Evolutionary conservation across 2,797 vertebrate genomes (phyloP), one percentile per base, ranked within the genome.

Genomic region (Columba guinea): DNA sequence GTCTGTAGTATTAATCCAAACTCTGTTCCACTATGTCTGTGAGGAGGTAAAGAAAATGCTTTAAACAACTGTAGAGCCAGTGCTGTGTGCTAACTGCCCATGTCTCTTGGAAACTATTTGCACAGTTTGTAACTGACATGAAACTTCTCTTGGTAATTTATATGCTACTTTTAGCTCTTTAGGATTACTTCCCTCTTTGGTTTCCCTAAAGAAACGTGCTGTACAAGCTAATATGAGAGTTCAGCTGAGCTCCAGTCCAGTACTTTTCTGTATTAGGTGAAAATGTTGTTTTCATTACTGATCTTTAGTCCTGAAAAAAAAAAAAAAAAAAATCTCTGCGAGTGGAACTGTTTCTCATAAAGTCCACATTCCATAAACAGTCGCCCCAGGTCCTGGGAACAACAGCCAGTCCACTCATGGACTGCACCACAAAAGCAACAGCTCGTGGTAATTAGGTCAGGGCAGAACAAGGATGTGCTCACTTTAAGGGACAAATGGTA

Each of bases 371-470:
- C 80, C 94, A 96, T 82, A 97, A 97, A 88, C 48, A 86, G 78
- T 97, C 52, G 46, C 91, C 94, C 74, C 96, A 91, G 92, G 91
- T 97, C 96, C 96, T 98, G 96, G 97, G 97, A 98, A 98, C 64
- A 84, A 65, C 79, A 90, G 64, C 67, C 74, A 52, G 22, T 87
- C 82, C 75, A 51, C 75, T 90, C 46, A 63, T 71, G 88, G 84
- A 64, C 76, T 11, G 28, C 76, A 60, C 75, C 70, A 63, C 81
- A 94, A 86, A 87, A 94, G 81, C 88, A 89, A 94, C 39, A 94
- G 82, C 93, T 96, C 88, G 74, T 26, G 90, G 79, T 73, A 91
- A 90, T 89, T 77, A 63, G 87, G 82, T 78, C 77, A 94, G 85
- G 83, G 77, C 89, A 92, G 93, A 93, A 77, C 52, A 86, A 94